Conservation (phyloP, 2,113 vertebrate species). For the Crypturellus undulatus region DNA sequence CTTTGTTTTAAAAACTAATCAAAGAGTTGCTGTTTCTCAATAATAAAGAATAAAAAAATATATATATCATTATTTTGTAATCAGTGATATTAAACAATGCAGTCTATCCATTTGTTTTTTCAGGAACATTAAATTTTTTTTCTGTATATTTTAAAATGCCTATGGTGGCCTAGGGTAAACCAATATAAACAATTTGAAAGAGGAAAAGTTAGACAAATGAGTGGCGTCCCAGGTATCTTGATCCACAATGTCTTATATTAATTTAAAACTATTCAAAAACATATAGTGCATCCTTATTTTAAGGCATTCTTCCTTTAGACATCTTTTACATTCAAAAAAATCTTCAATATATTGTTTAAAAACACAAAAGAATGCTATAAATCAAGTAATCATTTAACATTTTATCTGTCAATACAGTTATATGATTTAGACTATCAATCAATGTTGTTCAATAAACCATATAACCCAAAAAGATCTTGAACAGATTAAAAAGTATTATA, state of each 20-base stretch:
- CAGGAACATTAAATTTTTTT: constrained; percentile 33
- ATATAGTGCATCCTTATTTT: background rate
- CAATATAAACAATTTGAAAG: background rate
- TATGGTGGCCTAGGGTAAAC: background rate
- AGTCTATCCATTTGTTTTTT: constrained; percentile 6
- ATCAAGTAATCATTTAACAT: background rate
- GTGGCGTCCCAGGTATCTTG: background rate
- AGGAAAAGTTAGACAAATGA: background rate
- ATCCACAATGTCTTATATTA: background rate
- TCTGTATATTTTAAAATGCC: constrained; percentile 2
- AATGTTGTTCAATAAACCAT: background rate
- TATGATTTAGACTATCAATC: background rate
- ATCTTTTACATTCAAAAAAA: background rate
- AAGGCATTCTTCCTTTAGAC: background rate
- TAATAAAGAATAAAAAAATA: constrained; percentile 34
- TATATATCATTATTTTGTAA: constrained; percentile 39
- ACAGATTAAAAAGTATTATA: background rate
- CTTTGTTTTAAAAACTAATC: constrained; percentile 35
- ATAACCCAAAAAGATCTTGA: background rate
- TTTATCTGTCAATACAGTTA: background rate
- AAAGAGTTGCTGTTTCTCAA: constrained; percentile 27
- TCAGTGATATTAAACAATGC: constrained; percentile 34
- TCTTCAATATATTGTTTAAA: background rate
- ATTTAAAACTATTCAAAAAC: background rate
- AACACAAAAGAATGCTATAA: background rate